Conservation (phyloP, 2,113 vertebrate genomes). For the Riparia riparia region DNA sequence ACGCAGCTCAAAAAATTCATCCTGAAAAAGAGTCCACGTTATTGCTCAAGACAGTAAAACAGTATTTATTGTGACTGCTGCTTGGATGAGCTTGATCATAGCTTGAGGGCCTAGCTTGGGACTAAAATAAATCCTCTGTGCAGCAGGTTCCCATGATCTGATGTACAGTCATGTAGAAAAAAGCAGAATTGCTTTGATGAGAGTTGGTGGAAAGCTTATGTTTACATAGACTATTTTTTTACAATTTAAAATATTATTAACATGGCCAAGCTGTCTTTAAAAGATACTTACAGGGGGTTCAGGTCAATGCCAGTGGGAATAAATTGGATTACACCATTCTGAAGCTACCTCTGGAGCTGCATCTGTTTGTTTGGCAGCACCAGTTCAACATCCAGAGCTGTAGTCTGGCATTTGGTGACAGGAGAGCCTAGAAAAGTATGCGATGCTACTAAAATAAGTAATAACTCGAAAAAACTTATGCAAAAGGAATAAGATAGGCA, state of each 20-base stretch:
- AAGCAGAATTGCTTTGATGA: slow-evolving; percentile 65
- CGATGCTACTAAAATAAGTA: neutral
- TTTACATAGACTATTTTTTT: slow-evolving; percentile 70
- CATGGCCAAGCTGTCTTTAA: slow-evolving; percentile 42
- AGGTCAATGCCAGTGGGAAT: slow-evolving; percentile 18
- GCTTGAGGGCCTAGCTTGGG: slow-evolving; percentile 22
- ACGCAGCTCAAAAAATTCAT: neutral
- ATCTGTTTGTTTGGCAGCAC: neutral
- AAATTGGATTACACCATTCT: slow-evolving; percentile 50
- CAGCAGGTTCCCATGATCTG: slow-evolving; percentile 55
- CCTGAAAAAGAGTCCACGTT: slow-evolving; percentile 20
- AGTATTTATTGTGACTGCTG: slow-evolving; percentile 11
- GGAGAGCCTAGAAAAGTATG: neutral
- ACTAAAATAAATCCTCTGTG: slow-evolving; percentile 59
- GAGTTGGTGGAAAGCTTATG: slow-evolving; percentile 49
- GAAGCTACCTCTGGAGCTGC: neutral
- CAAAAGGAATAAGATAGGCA: neutral
- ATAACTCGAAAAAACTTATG: neutral
- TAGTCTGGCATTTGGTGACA: neutral
- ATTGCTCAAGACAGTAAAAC: slow-evolving; percentile 5
- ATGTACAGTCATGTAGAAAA: slow-evolving; percentile 44
- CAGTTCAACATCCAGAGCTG: neutral
- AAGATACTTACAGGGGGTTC: neutral
- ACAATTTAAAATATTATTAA: slow-evolving; percentile 51
- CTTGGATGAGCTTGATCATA: slow-evolving; percentile 25